Conservation (phyloP, 2,113 vertebrate genomes). For the Chlorodrepanis virens region DNA sequence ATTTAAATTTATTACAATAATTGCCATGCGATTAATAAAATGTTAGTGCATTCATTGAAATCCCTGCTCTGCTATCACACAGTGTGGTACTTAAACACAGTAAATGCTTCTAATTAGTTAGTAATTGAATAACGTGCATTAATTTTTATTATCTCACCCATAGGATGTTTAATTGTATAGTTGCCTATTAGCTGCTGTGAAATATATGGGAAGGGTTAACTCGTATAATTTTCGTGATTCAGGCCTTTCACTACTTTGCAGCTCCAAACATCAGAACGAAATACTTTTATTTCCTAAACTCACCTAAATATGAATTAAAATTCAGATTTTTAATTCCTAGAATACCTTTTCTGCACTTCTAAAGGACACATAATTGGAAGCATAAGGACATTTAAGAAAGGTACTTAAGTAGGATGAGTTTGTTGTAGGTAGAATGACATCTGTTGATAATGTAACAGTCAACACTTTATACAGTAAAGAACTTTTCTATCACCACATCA, state of each 20-base stretch:
- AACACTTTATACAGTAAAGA: not conserved
- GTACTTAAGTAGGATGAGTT: not conserved
- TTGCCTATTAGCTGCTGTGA: not conserved
- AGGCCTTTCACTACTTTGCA: not conserved
- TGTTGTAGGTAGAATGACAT: not conserved
- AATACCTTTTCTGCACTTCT: not conserved
- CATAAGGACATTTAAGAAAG: not conserved
- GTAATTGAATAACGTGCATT: not conserved
- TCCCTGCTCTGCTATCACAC: not conserved
- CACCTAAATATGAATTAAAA: not conserved
- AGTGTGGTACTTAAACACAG: constrained; percentile 19
- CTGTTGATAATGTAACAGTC: not conserved
- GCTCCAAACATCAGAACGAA: not conserved
- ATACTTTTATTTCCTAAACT: not conserved
- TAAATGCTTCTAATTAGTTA: constrained; percentile 47
- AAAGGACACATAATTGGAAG: not conserved
- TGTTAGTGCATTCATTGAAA: not conserved
- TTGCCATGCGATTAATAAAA: constrained; percentile 49
- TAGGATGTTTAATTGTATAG: not conserved
- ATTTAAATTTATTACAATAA: constrained; percentile 11
- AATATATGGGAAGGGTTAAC: not conserved
- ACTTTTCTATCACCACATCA: not conserved
- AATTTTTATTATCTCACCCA: not conserved
- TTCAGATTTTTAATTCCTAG: not conserved
- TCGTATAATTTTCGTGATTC: not conserved